Evolutionary conservation across 2,113 vertebrate genomes (phyloP).

Genomic region (Ochotona curzoniae): DNA sequence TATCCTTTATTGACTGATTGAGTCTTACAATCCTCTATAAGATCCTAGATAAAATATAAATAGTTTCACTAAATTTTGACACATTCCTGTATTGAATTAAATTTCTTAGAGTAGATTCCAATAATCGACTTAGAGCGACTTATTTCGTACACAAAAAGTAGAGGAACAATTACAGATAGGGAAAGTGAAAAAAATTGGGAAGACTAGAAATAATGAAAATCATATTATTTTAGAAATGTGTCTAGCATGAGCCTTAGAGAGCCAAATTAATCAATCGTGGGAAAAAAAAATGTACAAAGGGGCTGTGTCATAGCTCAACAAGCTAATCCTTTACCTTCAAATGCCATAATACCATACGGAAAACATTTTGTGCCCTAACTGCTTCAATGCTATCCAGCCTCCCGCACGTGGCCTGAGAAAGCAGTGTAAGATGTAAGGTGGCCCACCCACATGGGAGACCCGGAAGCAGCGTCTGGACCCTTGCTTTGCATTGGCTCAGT

Average conservation of each 20-base stretch:
- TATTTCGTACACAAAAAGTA: neutral
- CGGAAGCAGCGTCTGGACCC: too few relatives aligned
- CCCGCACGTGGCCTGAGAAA: too few relatives aligned
- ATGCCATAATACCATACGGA: too few relatives aligned
- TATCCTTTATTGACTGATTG: neutral
- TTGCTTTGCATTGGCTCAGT: too few relatives aligned
- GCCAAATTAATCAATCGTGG: neutral
- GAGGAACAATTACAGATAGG: neutral
- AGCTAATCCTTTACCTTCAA: too few relatives aligned
- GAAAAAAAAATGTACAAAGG: too few relatives aligned
- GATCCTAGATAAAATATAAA: neutral
- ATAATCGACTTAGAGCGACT: neutral
- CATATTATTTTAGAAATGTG: neutral
- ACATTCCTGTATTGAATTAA: neutral
- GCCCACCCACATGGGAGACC: too few relatives aligned
- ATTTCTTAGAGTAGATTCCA: neutral
- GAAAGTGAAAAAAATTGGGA: neutral
- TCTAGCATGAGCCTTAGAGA: neutral
- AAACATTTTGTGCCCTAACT: too few relatives aligned
- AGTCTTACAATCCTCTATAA: conserved; percentile 18
- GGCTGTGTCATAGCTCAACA: too few relatives aligned
- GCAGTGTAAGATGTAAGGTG: too few relatives aligned
- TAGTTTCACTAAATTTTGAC: neutral
- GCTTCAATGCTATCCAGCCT: too few relatives aligned
- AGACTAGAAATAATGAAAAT: neutral